phyloP scores from a whole-genome alignment of 2,888 invertebrate species.

The Amaurobius ferox region DNA sequence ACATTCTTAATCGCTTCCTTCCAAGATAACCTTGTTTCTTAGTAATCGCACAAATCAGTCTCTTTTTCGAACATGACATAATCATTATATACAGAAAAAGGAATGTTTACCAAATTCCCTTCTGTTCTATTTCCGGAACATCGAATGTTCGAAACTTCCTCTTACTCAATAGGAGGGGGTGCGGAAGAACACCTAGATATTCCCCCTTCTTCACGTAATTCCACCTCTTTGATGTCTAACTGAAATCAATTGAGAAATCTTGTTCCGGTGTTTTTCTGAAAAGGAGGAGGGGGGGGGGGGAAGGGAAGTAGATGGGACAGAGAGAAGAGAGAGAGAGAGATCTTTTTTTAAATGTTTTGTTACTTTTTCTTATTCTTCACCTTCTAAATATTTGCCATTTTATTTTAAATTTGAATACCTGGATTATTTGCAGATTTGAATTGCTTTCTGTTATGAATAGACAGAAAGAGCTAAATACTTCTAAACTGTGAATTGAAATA shows the following conservation, averaged over 20 bases:
- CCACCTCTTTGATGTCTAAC: constrained; percentile 61
- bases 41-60: no score
- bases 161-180: neutral
- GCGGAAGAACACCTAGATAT: neutral
- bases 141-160: neutral
- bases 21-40: no score
- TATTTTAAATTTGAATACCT: neutral
- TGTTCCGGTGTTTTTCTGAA: constrained; percentile 33
- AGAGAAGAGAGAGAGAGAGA: neutral
- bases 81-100: no score
- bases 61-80: no score
- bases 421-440: neutral
- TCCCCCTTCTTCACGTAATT: constrained; percentile 8
- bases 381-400: neutral
- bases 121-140: neutral
- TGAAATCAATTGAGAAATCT: constrained; percentile 58
- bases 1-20: no score
- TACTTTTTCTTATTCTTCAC: neutral
- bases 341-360: neutral
- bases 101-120: neutral
- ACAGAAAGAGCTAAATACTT: neutral
- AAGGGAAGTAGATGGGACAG: neutral
- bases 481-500: no score
- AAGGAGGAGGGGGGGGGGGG: neutral
- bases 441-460: neutral